Conservation (phyloP, 2,888 invertebrate species). For the Allygus modestus region DNA sequence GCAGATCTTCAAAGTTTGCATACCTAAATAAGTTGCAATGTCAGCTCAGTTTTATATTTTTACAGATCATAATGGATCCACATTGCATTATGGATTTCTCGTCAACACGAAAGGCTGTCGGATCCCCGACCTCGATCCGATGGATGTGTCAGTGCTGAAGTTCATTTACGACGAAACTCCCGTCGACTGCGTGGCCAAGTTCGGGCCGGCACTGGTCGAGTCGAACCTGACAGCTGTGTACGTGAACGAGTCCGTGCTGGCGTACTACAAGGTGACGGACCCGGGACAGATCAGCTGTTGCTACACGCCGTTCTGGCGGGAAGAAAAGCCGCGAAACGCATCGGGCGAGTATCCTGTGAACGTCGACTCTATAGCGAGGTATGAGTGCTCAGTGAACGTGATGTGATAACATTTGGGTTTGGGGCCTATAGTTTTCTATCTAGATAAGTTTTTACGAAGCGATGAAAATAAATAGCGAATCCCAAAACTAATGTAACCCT, state of each 20-base stretch:
- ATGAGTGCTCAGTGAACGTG: conserved; percentile 11
- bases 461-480: too few species aligned
- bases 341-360: conserved; percentile 22
- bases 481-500: too few species aligned
- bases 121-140: conserved; percentile 81
- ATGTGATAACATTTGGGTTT: too few species aligned
- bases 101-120: conserved; percentile 83
- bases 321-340: conserved; percentile 72
- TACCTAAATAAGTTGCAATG: too few species aligned
- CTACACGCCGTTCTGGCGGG: conserved; percentile 79
- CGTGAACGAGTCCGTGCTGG: conserved; percentile 76
- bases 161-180: conserved; percentile 77
- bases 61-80: conserved; percentile 6
- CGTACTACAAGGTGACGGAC: conserved; percentile 76
- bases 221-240: conserved; percentile 80
- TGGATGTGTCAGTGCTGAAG: conserved; percentile 78
- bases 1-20: too few species aligned
- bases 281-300: conserved; percentile 78
- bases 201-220: conserved; percentile 72
- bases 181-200: conserved; percentile 77
- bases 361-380: conserved; percentile 64
- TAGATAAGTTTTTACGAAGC: too few species aligned
- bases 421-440: too few species aligned
- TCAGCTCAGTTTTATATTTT: neutral
- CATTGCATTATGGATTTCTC: conserved; percentile 73